phyloP scores from a whole-genome alignment of 2,888 invertebrate genomes.

The Agrenia bidenticulata region DNA sequence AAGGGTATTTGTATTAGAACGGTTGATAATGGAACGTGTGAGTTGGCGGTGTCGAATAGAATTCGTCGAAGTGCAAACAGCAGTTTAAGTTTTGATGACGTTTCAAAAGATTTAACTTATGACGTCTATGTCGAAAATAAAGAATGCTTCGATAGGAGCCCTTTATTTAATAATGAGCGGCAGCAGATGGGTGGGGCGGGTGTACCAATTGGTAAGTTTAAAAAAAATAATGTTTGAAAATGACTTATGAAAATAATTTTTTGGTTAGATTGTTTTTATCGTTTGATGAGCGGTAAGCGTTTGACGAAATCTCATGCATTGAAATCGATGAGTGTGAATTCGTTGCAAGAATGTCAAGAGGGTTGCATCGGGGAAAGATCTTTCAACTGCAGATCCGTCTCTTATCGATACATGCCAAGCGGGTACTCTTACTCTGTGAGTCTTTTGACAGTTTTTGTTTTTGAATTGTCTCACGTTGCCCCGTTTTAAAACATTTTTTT shows the following conservation, averaged over 20 bases:
- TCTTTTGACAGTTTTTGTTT: neutral
- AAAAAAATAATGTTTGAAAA: too few relatives aligned
- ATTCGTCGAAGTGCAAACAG: too few relatives aligned
- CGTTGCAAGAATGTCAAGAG: constrained; percentile 43
- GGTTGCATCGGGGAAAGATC: constrained; percentile 46
- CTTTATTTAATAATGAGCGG: constrained; percentile 26
- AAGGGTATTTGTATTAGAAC: too few relatives aligned
- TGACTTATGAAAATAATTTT: too few relatives aligned
- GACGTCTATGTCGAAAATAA: constrained; percentile 49
- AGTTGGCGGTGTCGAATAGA: too few relatives aligned
- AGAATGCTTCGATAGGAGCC: constrained; percentile 27
- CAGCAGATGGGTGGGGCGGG: too few relatives aligned
- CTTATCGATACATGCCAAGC: constrained; percentile 42
- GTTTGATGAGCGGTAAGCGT: constrained; percentile 50
- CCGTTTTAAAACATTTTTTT: too few relatives aligned
- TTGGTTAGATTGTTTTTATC: constrained; percentile 50
- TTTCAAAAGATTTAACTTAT: constrained; percentile 21
- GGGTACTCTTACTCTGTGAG: constrained; percentile 36
- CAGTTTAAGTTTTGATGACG: too few relatives aligned
- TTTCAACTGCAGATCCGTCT: constrained; percentile 45
- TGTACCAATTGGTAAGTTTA: too few relatives aligned
- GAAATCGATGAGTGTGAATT: constrained; percentile 41
- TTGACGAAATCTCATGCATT: constrained; percentile 45
- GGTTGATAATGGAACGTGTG: too few relatives aligned
- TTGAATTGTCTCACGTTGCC: too few relatives aligned